Evolutionary conservation across 2,113 vertebrate genomes (phyloP), one percentile per base, ranked within the genome.

Genomic region (Nansenia antarctica): DNA sequence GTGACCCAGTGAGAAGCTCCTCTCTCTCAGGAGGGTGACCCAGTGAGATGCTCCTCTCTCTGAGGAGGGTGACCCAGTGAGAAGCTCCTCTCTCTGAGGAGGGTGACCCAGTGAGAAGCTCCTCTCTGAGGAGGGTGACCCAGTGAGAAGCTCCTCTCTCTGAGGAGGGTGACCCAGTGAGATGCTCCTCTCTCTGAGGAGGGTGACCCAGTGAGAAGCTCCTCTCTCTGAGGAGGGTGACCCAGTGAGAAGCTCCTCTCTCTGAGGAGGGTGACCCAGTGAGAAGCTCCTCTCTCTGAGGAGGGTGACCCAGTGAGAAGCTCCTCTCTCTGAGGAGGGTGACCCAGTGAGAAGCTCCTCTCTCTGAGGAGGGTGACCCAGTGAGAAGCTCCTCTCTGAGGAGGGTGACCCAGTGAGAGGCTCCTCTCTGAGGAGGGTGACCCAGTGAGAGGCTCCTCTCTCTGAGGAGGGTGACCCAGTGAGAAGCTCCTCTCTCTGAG

Each of bases 261-360:
- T 87, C 82, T 4, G 68, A 82, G 85, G 82, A 89, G 68, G n/a
- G n/a, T n/a, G n/a, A n/a, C n/a, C 81, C 80, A 69, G 82, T 80
- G 77, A 87, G 90, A 88, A 89, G 89, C 76, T 78, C 81, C 83
- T 67, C 73, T 85, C 87, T 87, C 82, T 4, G 68, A 82, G 85
- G 82, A 89, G 68, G n/a, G n/a, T n/a, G n/a, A n/a, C n/a, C 81
- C 80, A 69, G 82, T 80, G 77, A 87, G 90, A 88, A 89, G 89
- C 76, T 78, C 81, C 83, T 67, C 73, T 85, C 87, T 87, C 82
- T 4, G 68, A 82, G 85, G 82, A 89, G 68, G n/a, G n/a, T n/a
- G n/a, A n/a, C n/a, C 81, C 80, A 69, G 82, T 80, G 77, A 87
- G 90, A 88, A 89, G 89, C 76, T 78, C 81, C 83, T 67, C 73